Percentiles rank a stretch among this genome's conserved stretches.
phyloP scores from a whole-genome alignment of 30 jellyfish, hydroid and myxozoan genomes.

The Clytia hemisphaerica region DNA sequence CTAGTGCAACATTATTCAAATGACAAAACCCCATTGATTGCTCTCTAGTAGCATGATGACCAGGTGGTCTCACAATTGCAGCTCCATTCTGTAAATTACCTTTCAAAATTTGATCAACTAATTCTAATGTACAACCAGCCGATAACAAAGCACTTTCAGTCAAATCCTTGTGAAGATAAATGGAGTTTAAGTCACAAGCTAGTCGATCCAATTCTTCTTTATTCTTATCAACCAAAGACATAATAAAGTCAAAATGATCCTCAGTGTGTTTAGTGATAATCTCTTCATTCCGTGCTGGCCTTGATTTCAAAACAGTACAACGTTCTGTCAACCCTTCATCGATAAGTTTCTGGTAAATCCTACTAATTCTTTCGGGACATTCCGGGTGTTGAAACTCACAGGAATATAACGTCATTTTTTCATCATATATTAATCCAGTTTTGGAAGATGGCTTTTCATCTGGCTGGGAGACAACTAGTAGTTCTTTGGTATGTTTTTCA shows the following conservation, averaged over 20 bases:
- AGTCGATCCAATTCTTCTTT: neutral
- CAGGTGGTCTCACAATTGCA: constrained; percentile 92
- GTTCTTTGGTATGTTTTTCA: too few species aligned
- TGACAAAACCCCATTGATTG: constrained; percentile 88
- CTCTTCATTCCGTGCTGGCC: constrained; percentile 68
- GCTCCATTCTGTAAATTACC: constrained; percentile 49
- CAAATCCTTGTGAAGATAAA: constrained; percentile 40
- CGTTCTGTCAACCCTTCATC: constrained; percentile 53
- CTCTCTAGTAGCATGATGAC: constrained; percentile 80
- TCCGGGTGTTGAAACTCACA: constrained; percentile 61
- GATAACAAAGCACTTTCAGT: constrained; percentile 65
- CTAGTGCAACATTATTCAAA: constrained; percentile 86
- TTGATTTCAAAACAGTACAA: constrained; percentile 46
- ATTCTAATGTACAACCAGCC: constrained; percentile 79
- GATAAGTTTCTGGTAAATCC: constrained; percentile 31
- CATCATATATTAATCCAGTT: constrained; percentile 71
- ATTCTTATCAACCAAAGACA: constrained; percentile 1
- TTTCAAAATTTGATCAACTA: constrained; percentile 58
- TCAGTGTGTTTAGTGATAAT: constrained; percentile 43
- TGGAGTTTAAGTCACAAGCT: neutral
- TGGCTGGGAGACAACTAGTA: too few species aligned
- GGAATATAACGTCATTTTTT: constrained; percentile 51
- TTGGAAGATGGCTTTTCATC: too few species aligned
- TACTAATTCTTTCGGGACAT: constrained; percentile 61
- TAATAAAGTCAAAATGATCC: constrained; percentile 5